Evolutionary conservation across 2,113 vertebrate genomes (phyloP).

Genomic region (Sylvilagus bachmani): DNA sequence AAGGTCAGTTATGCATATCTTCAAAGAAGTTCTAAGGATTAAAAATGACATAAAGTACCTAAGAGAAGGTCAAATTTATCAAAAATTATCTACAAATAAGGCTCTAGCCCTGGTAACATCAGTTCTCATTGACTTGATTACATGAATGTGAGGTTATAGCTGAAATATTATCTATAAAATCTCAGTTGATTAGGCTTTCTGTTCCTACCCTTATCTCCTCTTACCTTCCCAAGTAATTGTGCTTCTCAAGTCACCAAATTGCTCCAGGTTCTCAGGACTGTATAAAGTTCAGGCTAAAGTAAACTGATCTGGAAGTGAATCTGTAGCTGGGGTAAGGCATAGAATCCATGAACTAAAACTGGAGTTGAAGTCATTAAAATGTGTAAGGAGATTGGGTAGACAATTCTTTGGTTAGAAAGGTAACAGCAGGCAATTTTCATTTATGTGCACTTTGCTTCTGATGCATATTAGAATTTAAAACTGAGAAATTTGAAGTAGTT

Average conservation of each 20-base stretch:
- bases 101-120: background rate
- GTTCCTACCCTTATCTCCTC: background rate
- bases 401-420: background rate
- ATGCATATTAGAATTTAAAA: constrained; percentile 27
- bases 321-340: background rate
- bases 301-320: background rate
- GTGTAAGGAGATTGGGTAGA: background rate
- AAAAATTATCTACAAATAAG: background rate
- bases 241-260: constrained; percentile 5
- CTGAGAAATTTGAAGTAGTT: background rate
- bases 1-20: background rate
- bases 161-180: background rate
- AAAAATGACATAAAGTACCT: background rate
- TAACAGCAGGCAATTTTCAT: background rate
- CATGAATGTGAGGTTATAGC: background rate
- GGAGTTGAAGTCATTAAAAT: background rate
- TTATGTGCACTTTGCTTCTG: background rate
- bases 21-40: background rate
- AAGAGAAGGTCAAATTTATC: background rate
- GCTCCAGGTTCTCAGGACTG: background rate
- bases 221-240: background rate
- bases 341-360: background rate
- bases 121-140: background rate
- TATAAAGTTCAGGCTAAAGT: background rate
- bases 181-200: background rate